These are phyloP conservation scores for Cephalopachus bancanus DNA, from an alignment of 2,797 vertebrate species.

Conservation along the genomic window DNA sequence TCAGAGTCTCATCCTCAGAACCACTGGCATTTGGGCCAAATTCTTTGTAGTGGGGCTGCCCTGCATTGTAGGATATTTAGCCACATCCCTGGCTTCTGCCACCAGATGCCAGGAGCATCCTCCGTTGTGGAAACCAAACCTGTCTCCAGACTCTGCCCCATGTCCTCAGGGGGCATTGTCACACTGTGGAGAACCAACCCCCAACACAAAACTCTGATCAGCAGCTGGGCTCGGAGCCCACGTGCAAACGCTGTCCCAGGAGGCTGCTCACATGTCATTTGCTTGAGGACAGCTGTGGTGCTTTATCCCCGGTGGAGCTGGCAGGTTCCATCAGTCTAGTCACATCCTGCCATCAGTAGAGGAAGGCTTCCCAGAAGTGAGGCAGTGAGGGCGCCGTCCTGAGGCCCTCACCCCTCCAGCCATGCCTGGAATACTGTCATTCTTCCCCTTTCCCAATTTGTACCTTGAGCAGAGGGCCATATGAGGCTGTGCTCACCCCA, in stretches of 20 bases:
- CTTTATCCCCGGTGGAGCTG: neutral
- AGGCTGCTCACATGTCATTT: rapidly evolving
- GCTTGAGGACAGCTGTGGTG: neutral
- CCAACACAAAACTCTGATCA: rapidly evolving
- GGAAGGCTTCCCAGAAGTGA: neutral
- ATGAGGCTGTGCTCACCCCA: neutral
- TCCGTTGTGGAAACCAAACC: too few relatives aligned
- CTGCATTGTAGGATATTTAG: rapidly evolving
- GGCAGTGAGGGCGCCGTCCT: neutral
- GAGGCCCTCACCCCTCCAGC: neutral
- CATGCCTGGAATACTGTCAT: neutral
- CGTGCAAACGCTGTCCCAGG: rapidly evolving
- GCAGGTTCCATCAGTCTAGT: neutral
- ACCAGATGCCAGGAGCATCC: rapidly evolving
- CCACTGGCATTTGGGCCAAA: rapidly evolving
- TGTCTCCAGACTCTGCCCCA: neutral
- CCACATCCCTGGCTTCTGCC: neutral
- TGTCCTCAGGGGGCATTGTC: rapidly evolving
- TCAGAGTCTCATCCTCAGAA: neutral
- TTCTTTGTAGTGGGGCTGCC: rapidly evolving
- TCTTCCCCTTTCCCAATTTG: neutral
- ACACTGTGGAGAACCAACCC: neutral
- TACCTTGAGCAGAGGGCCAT: neutral
- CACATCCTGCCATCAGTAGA: neutral
- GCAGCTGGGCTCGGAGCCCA: rapidly evolving